Conservation (phyloP, 2,113 vertebrate genomes). For the Apodemus sylvaticus region DNA sequence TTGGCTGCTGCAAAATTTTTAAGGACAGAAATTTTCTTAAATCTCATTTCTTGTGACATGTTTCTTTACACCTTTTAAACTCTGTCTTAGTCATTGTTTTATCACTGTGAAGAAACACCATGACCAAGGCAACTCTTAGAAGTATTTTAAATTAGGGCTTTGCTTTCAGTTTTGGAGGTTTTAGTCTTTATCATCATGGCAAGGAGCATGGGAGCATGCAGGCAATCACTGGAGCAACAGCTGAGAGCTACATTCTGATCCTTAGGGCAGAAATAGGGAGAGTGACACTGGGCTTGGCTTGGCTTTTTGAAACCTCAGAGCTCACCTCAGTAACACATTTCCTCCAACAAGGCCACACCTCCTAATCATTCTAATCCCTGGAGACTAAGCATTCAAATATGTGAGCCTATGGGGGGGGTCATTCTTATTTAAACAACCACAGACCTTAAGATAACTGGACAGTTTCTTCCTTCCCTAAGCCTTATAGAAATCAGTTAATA, state of each 20-base stretch:
- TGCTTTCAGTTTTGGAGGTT: neutral
- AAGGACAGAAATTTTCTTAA: slow-evolving; percentile 25
- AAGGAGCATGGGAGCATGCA: neutral
- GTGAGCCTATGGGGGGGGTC: neutral
- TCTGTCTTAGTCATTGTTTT: neutral
- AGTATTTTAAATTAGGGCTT: neutral
- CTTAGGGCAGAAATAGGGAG: neutral
- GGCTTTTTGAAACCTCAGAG: neutral
- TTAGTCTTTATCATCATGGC: neutral
- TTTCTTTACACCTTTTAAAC: neutral
- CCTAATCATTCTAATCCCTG: neutral
- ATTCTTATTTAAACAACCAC: neutral
- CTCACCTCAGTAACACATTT: neutral
- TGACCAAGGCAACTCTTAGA: neutral
- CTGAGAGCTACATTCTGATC: neutral
- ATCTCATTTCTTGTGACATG: neutral
- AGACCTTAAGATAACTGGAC: neutral
- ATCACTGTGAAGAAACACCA: neutral
- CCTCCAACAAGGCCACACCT: neutral
- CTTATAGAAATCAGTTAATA: neutral
- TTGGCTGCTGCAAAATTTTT: neutral
- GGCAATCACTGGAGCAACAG: neutral
- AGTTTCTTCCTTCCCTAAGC: neutral
- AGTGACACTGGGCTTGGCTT: neutral
- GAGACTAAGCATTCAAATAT: neutral